Conservation (phyloP, 1,140 invertebrate species). For the Ostrea denselamellosa region DNA sequence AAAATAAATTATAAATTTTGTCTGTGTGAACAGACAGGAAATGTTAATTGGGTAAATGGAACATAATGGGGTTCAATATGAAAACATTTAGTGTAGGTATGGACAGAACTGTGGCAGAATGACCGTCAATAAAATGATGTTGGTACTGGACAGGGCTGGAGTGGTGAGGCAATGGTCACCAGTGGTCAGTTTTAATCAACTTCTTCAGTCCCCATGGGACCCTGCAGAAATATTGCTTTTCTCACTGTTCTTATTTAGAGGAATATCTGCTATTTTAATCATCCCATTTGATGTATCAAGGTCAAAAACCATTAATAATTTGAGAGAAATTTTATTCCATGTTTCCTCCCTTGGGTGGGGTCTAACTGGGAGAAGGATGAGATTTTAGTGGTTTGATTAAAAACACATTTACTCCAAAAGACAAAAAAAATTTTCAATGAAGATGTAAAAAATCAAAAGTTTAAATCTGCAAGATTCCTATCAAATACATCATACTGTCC, state of each 20-base stretch:
- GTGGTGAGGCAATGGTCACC: neutral
- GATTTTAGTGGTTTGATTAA: neutral
- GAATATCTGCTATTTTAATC: conserved; percentile 32
- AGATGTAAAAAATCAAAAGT: neutral
- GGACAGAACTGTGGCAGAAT: neutral
- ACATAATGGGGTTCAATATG: conserved; percentile 18
- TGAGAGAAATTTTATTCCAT: conserved; percentile 1
- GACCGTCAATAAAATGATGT: conserved; percentile 20
- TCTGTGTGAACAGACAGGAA: neutral
- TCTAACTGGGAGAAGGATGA: neutral
- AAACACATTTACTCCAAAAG: neutral
- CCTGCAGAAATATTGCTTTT: conserved; percentile 30
- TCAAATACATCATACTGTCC: neutral
- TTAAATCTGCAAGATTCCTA: too few relatives aligned
- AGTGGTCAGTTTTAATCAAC: conserved; percentile 34
- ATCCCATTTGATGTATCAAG: conserved; percentile 18
- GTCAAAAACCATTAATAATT: conserved; percentile 15
- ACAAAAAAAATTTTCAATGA: neutral
- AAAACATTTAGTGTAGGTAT: conserved; percentile 34
- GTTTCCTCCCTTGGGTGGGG: neutral
- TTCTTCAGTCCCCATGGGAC: neutral
- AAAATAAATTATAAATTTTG: too few relatives aligned
- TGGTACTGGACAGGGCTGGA: neutral
- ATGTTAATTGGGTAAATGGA: neutral
- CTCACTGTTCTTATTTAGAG: conserved; percentile 37